Evolutionary conservation across 2,888 invertebrate genomes (phyloP), one percentile per base, ranked within the genome.

Genomic region (Agrilus mali): DNA sequence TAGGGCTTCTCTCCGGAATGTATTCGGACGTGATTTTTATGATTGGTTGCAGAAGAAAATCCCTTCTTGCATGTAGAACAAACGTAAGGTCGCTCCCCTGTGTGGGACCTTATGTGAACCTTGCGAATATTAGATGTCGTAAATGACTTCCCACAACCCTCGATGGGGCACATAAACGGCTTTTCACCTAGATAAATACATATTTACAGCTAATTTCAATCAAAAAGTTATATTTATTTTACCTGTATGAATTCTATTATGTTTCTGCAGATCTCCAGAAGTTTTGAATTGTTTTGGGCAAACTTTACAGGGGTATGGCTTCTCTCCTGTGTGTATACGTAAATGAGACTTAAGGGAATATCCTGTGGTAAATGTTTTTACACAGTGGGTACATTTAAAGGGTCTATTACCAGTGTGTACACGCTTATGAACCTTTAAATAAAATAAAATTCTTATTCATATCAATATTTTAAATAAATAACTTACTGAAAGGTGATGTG

Each of bases 1-100:
- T 78, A 81, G 0, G 80, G 80, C 56, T 79, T 79, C 57, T 80
- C 80, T 15, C 79, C 79, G 36, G 78, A 77, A 61, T 80, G 80
- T 54, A 80, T 80, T 44, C 81, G 64, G 50, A 77, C 69, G 55
- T 81, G 81, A 59, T 80, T 80, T 57, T 78, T 79, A 54, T 74
- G 78, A 60, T 81, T 81, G 6, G 80, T 80, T 7, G 78, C 77
- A 33, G 78, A 78, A 3, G 80, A 75, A 63, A 81, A 81, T 1
- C 77, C 73, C 59, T 78, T 72, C 2, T 71, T 72, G 60, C 80
- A 81, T 44, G 68, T 69, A 7, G 67, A 67, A 54, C 81, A 81
- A 27, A 70, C 67, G 55, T 78, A 81, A 0, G 80, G 80, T 15
- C 78, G 63, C 60, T 80, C 78, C 1, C 80, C 80, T 1, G 80